Evolutionary conservation across 2,888 invertebrate genomes (phyloP), one percentile per base, ranked within the genome.

Genomic region (Pterostichus niger): DNA sequence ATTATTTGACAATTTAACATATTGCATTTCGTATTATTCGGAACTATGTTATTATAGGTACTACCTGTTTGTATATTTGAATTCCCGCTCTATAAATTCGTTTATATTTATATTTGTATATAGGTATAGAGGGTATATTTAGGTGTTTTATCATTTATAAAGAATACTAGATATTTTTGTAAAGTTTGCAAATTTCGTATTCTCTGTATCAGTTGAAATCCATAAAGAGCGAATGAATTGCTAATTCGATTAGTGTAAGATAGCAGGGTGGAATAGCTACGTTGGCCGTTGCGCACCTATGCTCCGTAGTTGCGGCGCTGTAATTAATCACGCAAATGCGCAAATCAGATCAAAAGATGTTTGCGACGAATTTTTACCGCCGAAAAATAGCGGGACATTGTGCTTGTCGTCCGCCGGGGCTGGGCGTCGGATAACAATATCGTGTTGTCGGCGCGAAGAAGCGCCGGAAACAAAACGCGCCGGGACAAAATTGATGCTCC

Each of bases 401-500:
- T 77, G 33, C 49, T 33, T 7, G 76, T 17, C 76, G 52, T 76
- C 52, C 54, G 31, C 7, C 75, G 52, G 6, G 15, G 17, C 13
- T 11, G 68, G 40, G 40, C 24, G 35, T n/a, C 46, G 15, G 82
- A 77, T 83, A 83, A 83, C 83, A 83, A 83, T 83, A 83, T 83
- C 61, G 52, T 68, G 61, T 64, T 76, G 77, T 77, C 24, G 83
- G 44, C 64, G 49, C 49, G 13, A 61, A 59, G 59, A 76, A 75
- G 17, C 44, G 44, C 46, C 49, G 83, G 83, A 83, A 83, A 83
- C 83, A 83, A 83, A 83, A 83, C 76, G 77, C 40, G 33, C 54
- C 54, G 85, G 86, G 86, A 87, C 86, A 87, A 87, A 87, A 87
- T 87, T 87, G 87, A 87, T 87, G 87, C 86, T 86, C 84, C 85